phyloP scores from a whole-genome alignment of 2,888 invertebrate genomes.

The Drosophila siamana region DNA sequence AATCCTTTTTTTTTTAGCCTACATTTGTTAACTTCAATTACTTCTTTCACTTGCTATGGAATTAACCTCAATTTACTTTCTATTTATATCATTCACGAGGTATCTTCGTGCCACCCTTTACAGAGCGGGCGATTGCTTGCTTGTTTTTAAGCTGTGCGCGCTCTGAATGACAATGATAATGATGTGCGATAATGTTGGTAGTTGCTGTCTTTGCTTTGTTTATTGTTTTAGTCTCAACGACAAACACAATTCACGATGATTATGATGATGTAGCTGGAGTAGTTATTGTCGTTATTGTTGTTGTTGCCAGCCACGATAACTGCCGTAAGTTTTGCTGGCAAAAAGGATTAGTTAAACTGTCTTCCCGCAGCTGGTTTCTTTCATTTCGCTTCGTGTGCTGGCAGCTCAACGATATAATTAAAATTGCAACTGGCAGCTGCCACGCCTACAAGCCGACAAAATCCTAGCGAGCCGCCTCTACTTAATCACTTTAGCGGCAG shows the following conservation, averaged over 20 bases:
- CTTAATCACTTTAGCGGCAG: constrained; percentile 37
- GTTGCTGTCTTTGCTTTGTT: constrained; percentile 59
- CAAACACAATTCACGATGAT: constrained; percentile 40
- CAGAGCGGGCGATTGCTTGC: not conserved
- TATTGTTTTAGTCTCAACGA: constrained; percentile 54
- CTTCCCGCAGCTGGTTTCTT: not conserved
- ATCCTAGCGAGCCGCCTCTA: not conserved
- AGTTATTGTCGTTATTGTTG: constrained; percentile 33
- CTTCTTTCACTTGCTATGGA: no score
- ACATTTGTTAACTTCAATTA: no score
- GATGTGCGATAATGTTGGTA: constrained; percentile 77
- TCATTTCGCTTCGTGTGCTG: not conserved
- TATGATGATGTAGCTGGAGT: constrained; percentile 24
- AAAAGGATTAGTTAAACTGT: constrained; percentile 57
- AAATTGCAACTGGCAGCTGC: constrained; percentile 52
- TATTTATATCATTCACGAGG: no score
- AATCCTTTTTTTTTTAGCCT: no score
- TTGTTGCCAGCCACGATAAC: constrained; percentile 47
- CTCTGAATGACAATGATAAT: constrained; percentile 77
- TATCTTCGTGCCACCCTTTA: constrained; percentile 2
- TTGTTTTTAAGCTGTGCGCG: constrained; percentile 62
- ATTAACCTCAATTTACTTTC: no score
- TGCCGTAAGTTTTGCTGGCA: constrained; percentile 43
- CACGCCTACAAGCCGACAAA: constrained; percentile 15
- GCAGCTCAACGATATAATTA: constrained; percentile 48